Base-by-base conservation (phyloP, 2,888 invertebrate species). In the Zhuqinia jingwanae region DNA sequence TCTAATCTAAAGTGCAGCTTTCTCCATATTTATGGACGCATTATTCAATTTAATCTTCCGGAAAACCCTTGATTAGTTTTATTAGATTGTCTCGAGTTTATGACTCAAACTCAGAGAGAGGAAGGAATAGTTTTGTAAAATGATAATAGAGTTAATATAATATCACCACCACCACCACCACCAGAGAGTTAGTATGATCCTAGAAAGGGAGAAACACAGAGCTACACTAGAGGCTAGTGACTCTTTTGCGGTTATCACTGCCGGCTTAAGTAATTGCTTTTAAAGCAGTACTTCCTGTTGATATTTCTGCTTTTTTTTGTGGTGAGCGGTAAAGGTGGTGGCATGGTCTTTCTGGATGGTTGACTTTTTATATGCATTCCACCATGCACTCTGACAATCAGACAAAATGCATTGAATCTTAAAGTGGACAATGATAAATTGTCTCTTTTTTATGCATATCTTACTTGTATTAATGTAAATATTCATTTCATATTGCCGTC, bases 11-110 rank as follows among this genome's bases (percentile, higher is more conserved):
- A 36, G 36, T 36, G 36, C 36, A 6, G 50, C 80, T 53, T 63
- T 68, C 36, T 75, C 45, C 27, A 36, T 36, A 73, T 81, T 70
- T 81, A 70, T 81, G 70, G 42, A 8, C 11, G n/a, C 36, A 47
- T 17, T 30, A 65, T 82, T 82, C 83, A 65, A 83, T 83, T 83
- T 83, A 83, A 83, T 83, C 83, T 83, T 76, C 63, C 83, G 83
- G 83, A 83, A 83, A 83, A 17, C 50, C 75, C 53, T 83, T 76
- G 63, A 83, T 75, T 83, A 50, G 76, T 50, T 50, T 76, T 83
- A 83, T 63, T 83, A 60, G 63, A 45, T 76, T 76, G 56, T 80
- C 70, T 73, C 27, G n/a, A 20, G 22, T n/a, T 60, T 58, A 20
- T 42, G 27, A 8, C 50, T 27, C 13, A 13, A 2, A 3, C 20